Conservation (phyloP, 1,140 invertebrate species). For the Diuraphis noxia region DNA sequence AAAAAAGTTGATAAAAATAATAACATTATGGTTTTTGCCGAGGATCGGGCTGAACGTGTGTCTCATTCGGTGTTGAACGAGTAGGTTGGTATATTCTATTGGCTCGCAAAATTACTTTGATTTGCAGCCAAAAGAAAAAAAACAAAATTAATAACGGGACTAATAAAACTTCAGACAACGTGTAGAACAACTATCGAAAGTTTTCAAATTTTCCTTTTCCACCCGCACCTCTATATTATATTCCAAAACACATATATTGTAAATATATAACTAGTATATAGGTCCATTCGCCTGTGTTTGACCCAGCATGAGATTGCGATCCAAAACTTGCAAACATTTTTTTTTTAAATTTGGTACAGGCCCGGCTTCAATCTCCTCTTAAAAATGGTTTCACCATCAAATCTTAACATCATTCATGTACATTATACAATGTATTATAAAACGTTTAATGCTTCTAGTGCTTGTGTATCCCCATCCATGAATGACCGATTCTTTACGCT, state of each 20-base stretch:
- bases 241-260: background rate
- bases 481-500: too few species aligned
- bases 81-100: background rate
- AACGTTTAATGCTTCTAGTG: background rate
- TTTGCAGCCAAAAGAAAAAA: background rate
- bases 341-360: background rate
- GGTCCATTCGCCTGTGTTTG: too few species aligned
- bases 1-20: too few species aligned
- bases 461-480: background rate
- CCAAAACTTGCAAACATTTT: background rate
- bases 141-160: background rate
- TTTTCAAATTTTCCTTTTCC: background rate
- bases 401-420: background rate
- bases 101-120: background rate
- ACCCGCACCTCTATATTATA: background rate
- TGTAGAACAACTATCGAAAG: background rate
- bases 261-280: background rate
- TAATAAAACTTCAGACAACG: background rate
- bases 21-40: background rate
- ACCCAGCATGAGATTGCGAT: background rate
- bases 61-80: background rate
- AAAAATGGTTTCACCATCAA: background rate
- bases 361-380: background rate
- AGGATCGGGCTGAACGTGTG: background rate
- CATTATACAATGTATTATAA: background rate